Conservation (phyloP, 2,888 invertebrate genomes). For the Chrysotoxum bicinctum region DNA sequence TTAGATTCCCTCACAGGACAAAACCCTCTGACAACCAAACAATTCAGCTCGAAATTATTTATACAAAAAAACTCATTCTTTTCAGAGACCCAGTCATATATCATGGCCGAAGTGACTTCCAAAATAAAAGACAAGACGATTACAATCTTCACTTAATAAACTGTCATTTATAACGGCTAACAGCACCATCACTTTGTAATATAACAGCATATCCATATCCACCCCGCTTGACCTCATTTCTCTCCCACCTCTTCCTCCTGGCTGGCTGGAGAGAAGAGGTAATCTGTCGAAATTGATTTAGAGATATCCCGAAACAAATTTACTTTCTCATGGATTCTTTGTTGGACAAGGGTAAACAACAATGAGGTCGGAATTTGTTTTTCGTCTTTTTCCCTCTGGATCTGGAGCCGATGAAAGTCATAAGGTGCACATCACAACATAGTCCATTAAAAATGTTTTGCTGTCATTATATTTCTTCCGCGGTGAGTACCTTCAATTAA, state of each 20-base stretch:
- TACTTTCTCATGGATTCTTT: slow-evolving; percentile 64
- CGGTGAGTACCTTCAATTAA: slow-evolving; percentile 42
- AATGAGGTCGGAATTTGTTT: slow-evolving; percentile 9
- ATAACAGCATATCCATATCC: slow-evolving; percentile 32
- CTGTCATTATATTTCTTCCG: neutral
- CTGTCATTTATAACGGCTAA: slow-evolving; percentile 70
- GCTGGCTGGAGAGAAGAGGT: neutral
- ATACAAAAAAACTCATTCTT: slow-evolving; percentile 4
- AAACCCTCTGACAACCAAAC: neutral
- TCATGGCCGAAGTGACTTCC: slow-evolving; percentile 41
- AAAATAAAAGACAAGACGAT: slow-evolving; percentile 47
- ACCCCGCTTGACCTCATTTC: slow-evolving; percentile 62
- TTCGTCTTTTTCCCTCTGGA: neutral
- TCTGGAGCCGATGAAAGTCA: slow-evolving; percentile 31
- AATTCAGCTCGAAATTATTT: neutral
- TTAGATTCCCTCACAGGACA: slow-evolving; percentile 9
- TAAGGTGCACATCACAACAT: slow-evolving; percentile 23
- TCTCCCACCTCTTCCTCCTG: neutral
- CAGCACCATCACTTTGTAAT: slow-evolving; percentile 25
- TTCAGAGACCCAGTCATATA: slow-evolving; percentile 43
- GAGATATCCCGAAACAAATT: slow-evolving; percentile 42
- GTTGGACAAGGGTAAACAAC: slow-evolving; percentile 64
- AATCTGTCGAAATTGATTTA: slow-evolving; percentile 72
- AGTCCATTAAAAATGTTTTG: slow-evolving; percentile 15
- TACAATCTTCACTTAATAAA: slow-evolving; percentile 71